These are phyloP conservation scores for Pollenia amentaria DNA, from an alignment of 2,888 invertebrate genomes.

Conservation along the genomic window DNA sequence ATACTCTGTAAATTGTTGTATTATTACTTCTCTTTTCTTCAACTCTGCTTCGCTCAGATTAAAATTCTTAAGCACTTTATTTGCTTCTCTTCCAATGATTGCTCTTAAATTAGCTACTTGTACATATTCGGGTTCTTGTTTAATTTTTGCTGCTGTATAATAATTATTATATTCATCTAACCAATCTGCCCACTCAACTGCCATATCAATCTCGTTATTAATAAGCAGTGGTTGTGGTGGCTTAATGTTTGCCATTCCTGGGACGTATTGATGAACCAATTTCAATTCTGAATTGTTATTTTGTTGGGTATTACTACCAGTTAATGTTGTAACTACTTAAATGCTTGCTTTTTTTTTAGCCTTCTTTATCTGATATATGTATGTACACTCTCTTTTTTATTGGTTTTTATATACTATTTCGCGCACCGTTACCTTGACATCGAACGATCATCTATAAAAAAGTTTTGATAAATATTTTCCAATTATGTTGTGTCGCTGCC, in stretches of 20 bases:
- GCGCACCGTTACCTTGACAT: no score
- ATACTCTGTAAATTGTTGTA: no score
- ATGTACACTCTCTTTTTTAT: no score
- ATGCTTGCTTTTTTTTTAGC: not conserved
- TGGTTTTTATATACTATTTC: no score
- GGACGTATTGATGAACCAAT: not conserved
- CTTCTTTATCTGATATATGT: not conserved
- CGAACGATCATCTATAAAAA: no score
- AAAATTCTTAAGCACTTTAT: constrained; percentile 6
- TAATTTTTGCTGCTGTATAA: constrained; percentile 21
- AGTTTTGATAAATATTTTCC: no score
- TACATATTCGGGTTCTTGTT: constrained; percentile 23
- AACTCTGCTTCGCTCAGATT: no score
- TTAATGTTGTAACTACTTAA: not conserved
- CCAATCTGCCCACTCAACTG: constrained; percentile 6
- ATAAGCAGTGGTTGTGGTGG: not conserved
- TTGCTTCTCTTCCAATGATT: constrained; percentile 20
- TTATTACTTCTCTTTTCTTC: no score
- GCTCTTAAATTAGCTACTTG: constrained; percentile 31
- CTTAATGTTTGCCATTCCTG: no score
- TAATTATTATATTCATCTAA: constrained; percentile 12
- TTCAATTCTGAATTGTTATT: not conserved
- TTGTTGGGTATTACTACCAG: constrained; percentile 4
- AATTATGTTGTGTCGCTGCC: no score
- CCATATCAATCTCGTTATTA: constrained; percentile 6